Percentiles rank a stretch among this genome's conserved stretches.
Evolutionary conservation across 2,797 vertebrate species (phyloP).

Genomic region (Ispidina lecontei): DNA sequence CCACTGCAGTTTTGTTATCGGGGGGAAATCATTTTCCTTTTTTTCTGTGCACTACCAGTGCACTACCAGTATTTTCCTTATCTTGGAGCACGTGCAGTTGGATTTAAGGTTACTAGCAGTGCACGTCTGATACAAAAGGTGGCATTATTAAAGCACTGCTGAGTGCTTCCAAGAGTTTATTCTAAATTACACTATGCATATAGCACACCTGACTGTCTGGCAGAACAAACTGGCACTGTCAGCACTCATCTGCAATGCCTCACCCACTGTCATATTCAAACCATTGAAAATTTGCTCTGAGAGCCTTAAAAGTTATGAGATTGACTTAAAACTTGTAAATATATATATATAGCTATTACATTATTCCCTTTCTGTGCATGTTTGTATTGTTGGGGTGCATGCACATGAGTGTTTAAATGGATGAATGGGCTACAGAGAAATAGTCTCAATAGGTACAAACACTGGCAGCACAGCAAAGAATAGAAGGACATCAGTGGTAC

Average conservation of each 20-base stretch:
- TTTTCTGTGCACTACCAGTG: neutral
- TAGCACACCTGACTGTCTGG: neutral
- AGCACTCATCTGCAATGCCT: neutral
- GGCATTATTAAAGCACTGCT: neutral
- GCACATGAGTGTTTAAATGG: neutral
- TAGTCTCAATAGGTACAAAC: neutral
- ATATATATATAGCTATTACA: neutral
- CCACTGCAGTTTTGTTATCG: neutral
- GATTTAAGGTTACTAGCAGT: neutral
- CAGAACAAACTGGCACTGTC: neutral
- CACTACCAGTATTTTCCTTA: neutral
- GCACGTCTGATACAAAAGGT: neutral
- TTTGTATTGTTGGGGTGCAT: rapidly evolving
- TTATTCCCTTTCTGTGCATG: neutral
- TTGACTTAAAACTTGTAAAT: neutral
- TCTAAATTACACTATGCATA: neutral
- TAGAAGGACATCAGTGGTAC: neutral
- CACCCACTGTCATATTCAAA: neutral
- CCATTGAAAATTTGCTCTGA: neutral
- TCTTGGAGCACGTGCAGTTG: neutral
- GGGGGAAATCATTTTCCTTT: neutral
- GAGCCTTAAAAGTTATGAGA: neutral
- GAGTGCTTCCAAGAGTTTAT: neutral
- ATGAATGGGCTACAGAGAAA: neutral
- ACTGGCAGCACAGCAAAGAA: neutral